Conservation (phyloP, 2,797 vertebrate genomes). For the Chelon labrosus region DNA sequence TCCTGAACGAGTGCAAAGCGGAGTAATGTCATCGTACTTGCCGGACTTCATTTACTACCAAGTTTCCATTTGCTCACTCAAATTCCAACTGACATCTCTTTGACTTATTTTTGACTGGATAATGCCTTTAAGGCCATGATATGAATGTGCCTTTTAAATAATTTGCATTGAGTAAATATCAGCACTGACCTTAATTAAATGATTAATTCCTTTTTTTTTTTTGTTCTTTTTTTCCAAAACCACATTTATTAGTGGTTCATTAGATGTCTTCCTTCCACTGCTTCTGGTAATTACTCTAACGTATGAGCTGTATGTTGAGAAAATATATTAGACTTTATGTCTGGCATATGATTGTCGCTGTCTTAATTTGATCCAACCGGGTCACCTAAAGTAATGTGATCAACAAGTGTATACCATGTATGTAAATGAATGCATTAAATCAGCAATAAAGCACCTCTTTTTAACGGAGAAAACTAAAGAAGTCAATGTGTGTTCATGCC, state of each 20-base stretch:
- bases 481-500: conserved; percentile 14
- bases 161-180: conserved; percentile 43
- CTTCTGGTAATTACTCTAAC: conserved; percentile 63
- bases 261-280: conserved; percentile 65
- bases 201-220: conserved; percentile 52
- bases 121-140: conserved; percentile 62
- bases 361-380: conserved; percentile 63
- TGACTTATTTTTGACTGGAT: conserved; percentile 60
- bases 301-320: conserved; percentile 49
- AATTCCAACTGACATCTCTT: conserved; percentile 21
- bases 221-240: conserved; percentile 57
- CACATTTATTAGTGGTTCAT: conserved; percentile 45
- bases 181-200: conserved; percentile 58
- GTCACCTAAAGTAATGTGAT: conserved; percentile 59
- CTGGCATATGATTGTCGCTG: conserved; percentile 59
- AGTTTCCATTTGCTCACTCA: conserved; percentile 56
- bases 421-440: conserved; percentile 73
- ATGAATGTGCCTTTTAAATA: conserved; percentile 79
- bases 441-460: conserved; percentile 79
- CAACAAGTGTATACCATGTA: conserved; percentile 60
- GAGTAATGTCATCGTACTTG: conserved; percentile 3
- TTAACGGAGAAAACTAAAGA: conserved; percentile 45
- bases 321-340: conserved; percentile 50
- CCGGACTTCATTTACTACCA: conserved; percentile 4
- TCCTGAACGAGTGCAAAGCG: conserved; percentile 20